A percentile compares a stretch with the other conserved stretches of the same genome.
phyloP scores from a whole-genome alignment of 2,888 invertebrate genomes.

The Melinopterus prodromus region DNA sequence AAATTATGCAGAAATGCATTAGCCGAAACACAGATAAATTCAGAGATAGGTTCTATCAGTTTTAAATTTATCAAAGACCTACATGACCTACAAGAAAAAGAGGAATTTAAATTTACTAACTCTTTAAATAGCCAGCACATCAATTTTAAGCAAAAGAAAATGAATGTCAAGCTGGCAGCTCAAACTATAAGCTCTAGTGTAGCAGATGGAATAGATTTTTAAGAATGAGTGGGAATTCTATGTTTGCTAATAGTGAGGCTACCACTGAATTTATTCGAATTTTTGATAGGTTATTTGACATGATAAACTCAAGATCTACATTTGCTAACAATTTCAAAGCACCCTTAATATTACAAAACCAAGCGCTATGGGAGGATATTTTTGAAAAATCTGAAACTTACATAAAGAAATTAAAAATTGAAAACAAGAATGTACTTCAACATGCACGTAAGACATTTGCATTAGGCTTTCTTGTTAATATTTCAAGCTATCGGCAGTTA shows the following conservation, averaged over 20 bases:
- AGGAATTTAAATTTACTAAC: constrained; percentile 33
- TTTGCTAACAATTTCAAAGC: too few relatives aligned
- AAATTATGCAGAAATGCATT: constrained; percentile 14
- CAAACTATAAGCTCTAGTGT: constrained; percentile 40
- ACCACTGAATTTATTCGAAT: constrained; percentile 33
- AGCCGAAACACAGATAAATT: background rate
- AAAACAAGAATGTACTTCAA: constrained; percentile 31
- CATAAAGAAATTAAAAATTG: constrained; percentile 38
- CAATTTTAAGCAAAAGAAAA: constrained; percentile 36
- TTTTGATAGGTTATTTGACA: constrained; percentile 31
- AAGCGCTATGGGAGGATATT: too few relatives aligned
- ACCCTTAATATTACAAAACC: too few relatives aligned
- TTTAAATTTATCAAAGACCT: constrained; percentile 19
- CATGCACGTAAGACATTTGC: constrained; percentile 43
- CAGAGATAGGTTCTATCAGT: background rate
- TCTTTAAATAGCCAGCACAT: constrained; percentile 33
- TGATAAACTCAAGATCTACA: constrained; percentile 14
- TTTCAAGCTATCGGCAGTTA: constrained; percentile 36
- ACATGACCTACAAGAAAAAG: constrained; percentile 31
- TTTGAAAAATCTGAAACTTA: constrained; percentile 34
- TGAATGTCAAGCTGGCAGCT: constrained; percentile 40
- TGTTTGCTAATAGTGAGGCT: constrained; percentile 31
- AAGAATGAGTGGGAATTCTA: background rate
- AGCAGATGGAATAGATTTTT: constrained; percentile 36
- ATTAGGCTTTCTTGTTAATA: constrained; percentile 40